Base-by-base conservation (phyloP, 1,140 invertebrate species). In the Epicauta chinensis region DNA sequence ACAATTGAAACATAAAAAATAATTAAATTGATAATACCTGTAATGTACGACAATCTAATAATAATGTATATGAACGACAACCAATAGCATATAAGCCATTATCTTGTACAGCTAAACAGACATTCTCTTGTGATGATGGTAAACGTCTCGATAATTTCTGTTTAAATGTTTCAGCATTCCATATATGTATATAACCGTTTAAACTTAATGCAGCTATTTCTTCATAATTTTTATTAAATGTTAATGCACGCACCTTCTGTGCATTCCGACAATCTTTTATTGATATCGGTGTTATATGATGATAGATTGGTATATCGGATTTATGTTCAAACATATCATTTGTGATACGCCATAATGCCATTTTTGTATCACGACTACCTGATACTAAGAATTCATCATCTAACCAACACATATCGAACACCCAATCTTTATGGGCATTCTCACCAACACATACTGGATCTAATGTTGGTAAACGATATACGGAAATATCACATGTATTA, bases 391-490 rank as follows among this genome's bases (percentile, higher is more conserved):
- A 95, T 69, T 96, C 87, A 74, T 97, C 94, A 72, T 97, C 93
- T 38, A 98, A 69, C 94, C 94, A 98, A 63, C 87, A 89, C 79
- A 95, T 84, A 64, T 96, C 95, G 74, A 97, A 93, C 35, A 79
- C 89, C 85, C 92, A 94, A 70, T 97, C 93, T 66, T 83, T 82
- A 71, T 98, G 94, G 11, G 88, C 91, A 64, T 75, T 75, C 76
- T 97, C 92, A 3, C 93, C 93, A n/a, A 97, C 86, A 73, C 88
- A 94, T 14, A 97, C 82, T 2, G 93, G 93, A 74, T 97, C 93
- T 47, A 97, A 75, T 1, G 92, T 95, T 16, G 94, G 94, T 60
- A 97, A 72, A 63, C 85, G 81, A 71, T 97, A 97, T 45, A 98
- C 82, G 36, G 92, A 93, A 59, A 97, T 81, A 74, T 97, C 93